phyloP scores from a whole-genome alignment of 2,888 invertebrate species.

The Unio delphinus region DNA sequence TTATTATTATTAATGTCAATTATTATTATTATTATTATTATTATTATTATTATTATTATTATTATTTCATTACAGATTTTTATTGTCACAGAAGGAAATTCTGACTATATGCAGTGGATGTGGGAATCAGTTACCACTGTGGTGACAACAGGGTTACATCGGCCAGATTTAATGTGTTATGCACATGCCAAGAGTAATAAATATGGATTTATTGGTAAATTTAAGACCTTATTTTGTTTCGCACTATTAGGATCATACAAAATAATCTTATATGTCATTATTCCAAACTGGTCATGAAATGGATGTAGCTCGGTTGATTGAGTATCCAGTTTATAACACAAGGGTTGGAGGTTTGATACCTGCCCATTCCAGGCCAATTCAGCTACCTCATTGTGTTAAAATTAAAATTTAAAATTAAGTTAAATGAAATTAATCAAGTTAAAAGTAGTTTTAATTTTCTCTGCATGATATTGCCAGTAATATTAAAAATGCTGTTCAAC shows the following conservation, averaged over 20 bases:
- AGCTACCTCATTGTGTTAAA: too few species aligned
- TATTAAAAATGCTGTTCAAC: too few species aligned
- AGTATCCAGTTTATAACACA: too few species aligned
- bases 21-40: background rate
- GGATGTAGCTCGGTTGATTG: too few species aligned
- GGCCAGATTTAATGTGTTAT: constrained; percentile 29
- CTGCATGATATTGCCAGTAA: too few species aligned
- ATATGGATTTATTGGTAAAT: constrained; percentile 37
- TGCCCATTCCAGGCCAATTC: too few species aligned
- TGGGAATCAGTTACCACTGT: constrained; percentile 33
- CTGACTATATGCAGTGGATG: constrained; percentile 24
- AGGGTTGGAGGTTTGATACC: too few species aligned
- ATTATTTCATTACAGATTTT: constrained; percentile 13
- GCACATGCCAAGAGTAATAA: constrained; percentile 33
- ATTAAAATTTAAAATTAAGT: too few species aligned
- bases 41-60: background rate
- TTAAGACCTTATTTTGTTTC: background rate
- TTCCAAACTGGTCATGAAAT: too few species aligned
- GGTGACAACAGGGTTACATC: constrained; percentile 3
- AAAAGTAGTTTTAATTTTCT: too few species aligned
- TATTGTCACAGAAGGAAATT: constrained; percentile 17
- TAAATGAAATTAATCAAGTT: too few species aligned
- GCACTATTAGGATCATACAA: background rate
- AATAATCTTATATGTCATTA: background rate
- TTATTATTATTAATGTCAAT: constrained; percentile 12